Evolutionary conservation across 2,797 vertebrate genomes (phyloP).

Genomic region (Sebastes variabilis): DNA sequence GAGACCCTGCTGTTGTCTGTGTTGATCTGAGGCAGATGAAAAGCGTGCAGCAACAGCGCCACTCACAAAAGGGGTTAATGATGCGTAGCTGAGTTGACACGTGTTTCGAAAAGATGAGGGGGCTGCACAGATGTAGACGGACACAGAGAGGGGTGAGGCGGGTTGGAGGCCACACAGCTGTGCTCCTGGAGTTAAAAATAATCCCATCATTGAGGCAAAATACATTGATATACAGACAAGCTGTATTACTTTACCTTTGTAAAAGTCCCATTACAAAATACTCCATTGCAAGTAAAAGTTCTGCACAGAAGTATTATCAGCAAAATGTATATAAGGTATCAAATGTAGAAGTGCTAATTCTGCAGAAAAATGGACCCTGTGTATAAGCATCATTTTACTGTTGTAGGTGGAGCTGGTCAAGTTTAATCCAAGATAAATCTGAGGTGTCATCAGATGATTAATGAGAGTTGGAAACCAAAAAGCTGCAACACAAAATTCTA

Average conservation of each 20-base stretch:
- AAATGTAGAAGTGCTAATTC: neutral
- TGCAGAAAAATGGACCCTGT: neutral
- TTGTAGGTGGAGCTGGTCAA: neutral
- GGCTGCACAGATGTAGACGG: neutral
- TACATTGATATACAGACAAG: neutral
- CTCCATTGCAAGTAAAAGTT: neutral
- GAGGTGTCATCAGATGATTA: neutral
- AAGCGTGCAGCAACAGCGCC: slow-evolving; percentile 57
- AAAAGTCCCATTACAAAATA: neutral
- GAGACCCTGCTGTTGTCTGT: slow-evolving; percentile 49
- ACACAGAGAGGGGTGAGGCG: slow-evolving; percentile 3
- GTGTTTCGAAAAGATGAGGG: slow-evolving; percentile 28
- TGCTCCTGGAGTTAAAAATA: neutral
- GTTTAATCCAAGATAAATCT: neutral
- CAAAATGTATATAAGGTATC: neutral
- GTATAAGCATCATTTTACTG: neutral
- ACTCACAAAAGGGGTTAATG: slow-evolving; percentile 71
- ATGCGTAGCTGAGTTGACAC: slow-evolving; percentile 64
- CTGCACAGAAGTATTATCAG: neutral
- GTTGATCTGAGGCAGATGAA: slow-evolving; percentile 49
- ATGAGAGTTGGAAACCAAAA: neutral
- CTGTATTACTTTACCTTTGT: neutral
- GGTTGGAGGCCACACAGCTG: neutral
- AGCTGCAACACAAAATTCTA: neutral
- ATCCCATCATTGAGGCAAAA: neutral